Percentiles rank a stretch among this genome's conserved stretches.
Conservation (phyloP, 2,888 invertebrate genomes). For the Tineola bisselliella region DNA sequence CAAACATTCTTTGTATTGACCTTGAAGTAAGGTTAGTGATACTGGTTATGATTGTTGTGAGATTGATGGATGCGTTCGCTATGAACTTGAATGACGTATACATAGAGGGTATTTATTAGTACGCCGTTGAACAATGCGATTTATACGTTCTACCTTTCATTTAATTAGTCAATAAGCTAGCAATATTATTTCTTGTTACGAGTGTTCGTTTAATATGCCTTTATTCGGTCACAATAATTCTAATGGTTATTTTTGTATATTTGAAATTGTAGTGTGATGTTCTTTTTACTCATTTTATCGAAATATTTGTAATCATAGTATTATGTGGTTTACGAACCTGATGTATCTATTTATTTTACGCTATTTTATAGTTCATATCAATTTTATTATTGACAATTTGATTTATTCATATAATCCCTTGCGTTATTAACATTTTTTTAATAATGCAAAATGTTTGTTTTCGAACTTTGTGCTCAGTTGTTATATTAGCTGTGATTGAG, state of each 20-base stretch:
- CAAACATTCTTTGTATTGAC: constrained; percentile 67
- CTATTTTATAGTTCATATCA: neutral
- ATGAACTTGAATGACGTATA: neutral
- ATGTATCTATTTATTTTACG: neutral
- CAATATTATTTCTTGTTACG: constrained; percentile 34
- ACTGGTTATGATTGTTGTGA: constrained; percentile 26
- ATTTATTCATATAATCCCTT: neutral
- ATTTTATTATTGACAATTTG: neutral
- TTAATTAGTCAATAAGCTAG: constrained; percentile 60
- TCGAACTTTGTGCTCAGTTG: neutral
- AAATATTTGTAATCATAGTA: neutral
- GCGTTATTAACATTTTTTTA: no score
- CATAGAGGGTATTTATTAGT: neutral
- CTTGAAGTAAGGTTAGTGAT: constrained; percentile 67
- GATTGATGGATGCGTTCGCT: neutral
- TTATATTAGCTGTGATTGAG: constrained; percentile 1
- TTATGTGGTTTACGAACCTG: neutral
- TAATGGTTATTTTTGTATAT: neutral
- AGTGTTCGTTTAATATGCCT: neutral
- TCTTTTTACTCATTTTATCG: neutral
- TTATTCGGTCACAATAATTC: neutral
- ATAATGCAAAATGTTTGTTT: no score
- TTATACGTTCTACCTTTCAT: constrained; percentile 43
- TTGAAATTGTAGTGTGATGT: neutral
- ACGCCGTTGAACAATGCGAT: neutral